phyloP scores from a whole-genome alignment of 2,113 vertebrate species.

The Thermophis baileyi region DNA sequence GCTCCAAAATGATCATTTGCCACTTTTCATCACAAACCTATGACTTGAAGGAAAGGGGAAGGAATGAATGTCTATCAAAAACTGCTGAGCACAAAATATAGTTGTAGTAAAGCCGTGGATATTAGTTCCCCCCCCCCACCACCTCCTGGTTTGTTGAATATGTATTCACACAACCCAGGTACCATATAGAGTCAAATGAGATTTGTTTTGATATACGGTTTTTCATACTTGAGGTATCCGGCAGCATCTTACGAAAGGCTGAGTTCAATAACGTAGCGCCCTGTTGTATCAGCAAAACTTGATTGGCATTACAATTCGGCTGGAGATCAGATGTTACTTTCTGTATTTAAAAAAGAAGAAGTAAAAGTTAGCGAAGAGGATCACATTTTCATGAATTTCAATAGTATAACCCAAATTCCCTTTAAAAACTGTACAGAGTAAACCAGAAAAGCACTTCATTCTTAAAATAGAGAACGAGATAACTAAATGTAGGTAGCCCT shows the following conservation, averaged over 20 bases:
- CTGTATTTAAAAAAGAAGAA: background rate
- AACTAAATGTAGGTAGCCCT: background rate
- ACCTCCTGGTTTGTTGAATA: constrained; percentile 55
- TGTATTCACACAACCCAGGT: constrained; percentile 52
- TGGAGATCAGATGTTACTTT: constrained; percentile 53
- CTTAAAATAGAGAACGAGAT: background rate
- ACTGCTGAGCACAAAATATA: constrained; percentile 4
- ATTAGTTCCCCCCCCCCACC: background rate
- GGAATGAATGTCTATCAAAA: constrained; percentile 22
- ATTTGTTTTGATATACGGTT: constrained; percentile 62
- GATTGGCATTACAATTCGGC: constrained; percentile 53
- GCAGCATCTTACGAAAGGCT: constrained; percentile 61
- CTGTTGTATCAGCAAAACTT: constrained; percentile 60
- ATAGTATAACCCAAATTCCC: constrained; percentile 13
- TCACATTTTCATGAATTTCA: constrained; percentile 52
- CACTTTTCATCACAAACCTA: constrained; percentile 31
- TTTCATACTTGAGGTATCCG: constrained; percentile 66
- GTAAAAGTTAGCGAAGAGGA: constrained; percentile 42
- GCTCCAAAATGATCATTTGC: constrained; percentile 7
- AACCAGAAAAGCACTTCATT: background rate
- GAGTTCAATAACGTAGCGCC: constrained; percentile 64
- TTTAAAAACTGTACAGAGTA: constrained; percentile 14
- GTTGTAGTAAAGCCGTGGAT: constrained; percentile 27
- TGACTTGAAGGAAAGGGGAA: constrained; percentile 26
- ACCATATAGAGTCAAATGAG: constrained; percentile 52